phyloP scores from a whole-genome alignment of 2,888 invertebrate species.

The Aporophyla lueneburgensis region DNA sequence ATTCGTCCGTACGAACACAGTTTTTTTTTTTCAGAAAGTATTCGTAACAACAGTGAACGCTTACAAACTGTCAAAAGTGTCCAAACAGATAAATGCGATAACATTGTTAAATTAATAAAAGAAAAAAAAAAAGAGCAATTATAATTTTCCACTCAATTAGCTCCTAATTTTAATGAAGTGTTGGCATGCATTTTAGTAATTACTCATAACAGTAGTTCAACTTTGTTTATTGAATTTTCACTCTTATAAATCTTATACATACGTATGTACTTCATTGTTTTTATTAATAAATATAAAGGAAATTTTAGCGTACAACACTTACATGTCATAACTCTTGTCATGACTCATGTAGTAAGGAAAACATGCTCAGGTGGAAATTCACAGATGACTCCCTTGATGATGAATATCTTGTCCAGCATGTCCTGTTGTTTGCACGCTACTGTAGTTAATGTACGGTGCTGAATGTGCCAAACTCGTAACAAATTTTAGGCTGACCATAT shows the following conservation, averaged over 20 bases:
- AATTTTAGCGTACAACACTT: background rate
- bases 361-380: no score
- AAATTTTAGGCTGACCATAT: no score
- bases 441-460: no score
- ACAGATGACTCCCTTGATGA: no score
- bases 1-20: no score
- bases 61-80: background rate
- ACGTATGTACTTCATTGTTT: background rate
- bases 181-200: slow-evolving; percentile 29
- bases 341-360: no score
- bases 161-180: slow-evolving; percentile 27
- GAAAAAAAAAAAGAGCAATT: slow-evolving; percentile 39
- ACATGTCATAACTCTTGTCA: no score
- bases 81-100: slow-evolving; percentile 27
- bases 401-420: no score
- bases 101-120: slow-evolving; percentile 6
- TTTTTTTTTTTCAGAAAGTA: no score
- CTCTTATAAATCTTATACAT: background rate
- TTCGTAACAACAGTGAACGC: background rate
- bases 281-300: background rate
- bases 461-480: no score
- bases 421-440: no score
- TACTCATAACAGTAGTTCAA: background rate
- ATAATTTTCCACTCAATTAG: slow-evolving; percentile 41
- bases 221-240: background rate